Evolutionary conservation across 1,140 invertebrate genomes (phyloP).

Genomic region (Anastrepha obliqua): DNA sequence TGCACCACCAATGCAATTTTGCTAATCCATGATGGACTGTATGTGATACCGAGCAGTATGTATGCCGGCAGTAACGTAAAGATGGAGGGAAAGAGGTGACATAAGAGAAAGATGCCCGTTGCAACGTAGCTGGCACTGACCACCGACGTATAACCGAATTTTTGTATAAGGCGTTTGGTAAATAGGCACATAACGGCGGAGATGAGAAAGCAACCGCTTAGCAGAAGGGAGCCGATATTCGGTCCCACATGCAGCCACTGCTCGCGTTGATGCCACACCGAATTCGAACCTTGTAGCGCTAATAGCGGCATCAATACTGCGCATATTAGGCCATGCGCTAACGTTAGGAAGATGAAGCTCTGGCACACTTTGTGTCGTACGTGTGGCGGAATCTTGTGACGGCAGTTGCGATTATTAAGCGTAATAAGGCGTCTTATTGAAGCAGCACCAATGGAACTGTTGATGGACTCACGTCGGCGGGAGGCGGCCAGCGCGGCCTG

Average conservation of each 20-base stretch:
- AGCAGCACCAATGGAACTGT: constrained; percentile 80
- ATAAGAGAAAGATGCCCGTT: constrained; percentile 77
- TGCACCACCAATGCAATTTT: constrained; percentile 78
- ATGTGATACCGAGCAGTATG: constrained; percentile 77
- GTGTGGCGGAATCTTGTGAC: constrained; percentile 75
- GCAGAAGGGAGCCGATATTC: constrained; percentile 76
- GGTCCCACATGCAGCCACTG: constrained; percentile 69
- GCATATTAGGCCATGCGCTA: constrained; percentile 78
- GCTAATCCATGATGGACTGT: constrained; percentile 76
- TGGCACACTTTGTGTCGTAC: constrained; percentile 76
- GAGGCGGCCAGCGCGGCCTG: constrained; percentile 72
- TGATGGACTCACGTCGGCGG: constrained; percentile 79
- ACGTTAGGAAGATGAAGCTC: constrained; percentile 78
- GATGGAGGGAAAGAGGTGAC: constrained; percentile 79
- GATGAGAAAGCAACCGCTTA: constrained; percentile 76
- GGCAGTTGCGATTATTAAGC: constrained; percentile 76
- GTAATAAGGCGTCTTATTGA: constrained; percentile 80
- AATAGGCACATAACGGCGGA: constrained; percentile 77
- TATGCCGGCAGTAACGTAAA: constrained; percentile 78
- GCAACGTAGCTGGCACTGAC: constrained; percentile 76
- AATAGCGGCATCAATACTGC: constrained; percentile 79
- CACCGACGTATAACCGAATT: constrained; percentile 76
- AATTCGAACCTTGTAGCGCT: constrained; percentile 77
- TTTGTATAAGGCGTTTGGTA: constrained; percentile 76
- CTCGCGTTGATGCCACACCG: constrained; percentile 74